phyloP scores from a whole-genome alignment of 2,113 vertebrate species.

The Brachypodius melanocephalos region DNA sequence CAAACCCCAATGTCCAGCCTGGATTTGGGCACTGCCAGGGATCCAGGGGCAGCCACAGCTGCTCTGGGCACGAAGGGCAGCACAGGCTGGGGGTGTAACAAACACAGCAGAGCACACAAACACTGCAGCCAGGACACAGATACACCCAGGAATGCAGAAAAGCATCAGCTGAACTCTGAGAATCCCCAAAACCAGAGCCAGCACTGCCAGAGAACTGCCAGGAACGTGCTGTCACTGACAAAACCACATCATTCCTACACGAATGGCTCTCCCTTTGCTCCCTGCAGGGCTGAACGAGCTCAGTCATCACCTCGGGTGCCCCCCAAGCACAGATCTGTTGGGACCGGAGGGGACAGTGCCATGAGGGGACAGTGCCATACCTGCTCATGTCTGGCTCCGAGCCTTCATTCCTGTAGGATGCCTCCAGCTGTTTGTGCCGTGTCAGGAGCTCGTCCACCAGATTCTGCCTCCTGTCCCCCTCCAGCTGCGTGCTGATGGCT shows the following conservation, averaged over 20 bases:
- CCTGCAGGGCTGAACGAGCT: background rate
- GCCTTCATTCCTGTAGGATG: slow-evolving; percentile 84
- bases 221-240: fast-evolving
- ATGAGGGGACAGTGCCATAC: slow-evolving; percentile 52
- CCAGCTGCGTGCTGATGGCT: slow-evolving; percentile 85
- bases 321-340: background rate
- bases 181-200: fast-evolving
- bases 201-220: fast-evolving
- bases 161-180: background rate
- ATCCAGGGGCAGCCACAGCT: background rate
- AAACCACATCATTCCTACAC: fast-evolving
- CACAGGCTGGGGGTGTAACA: background rate
- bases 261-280: background rate
- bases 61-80: background rate
- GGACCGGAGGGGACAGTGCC: background rate
- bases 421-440: slow-evolving; percentile 85
- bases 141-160: fast-evolving
- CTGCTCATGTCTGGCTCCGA: slow-evolving; percentile 78
- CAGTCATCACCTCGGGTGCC: fast-evolving
- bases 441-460: slow-evolving; percentile 91
- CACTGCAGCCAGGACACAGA: background rate
- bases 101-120: background rate
- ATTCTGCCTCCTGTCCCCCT: slow-evolving; percentile 93
- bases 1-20: background rate
- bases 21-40: background rate